Evolutionary conservation across 2,888 invertebrate genomes (phyloP).

Genomic region (Drosophila kanekoi): DNA sequence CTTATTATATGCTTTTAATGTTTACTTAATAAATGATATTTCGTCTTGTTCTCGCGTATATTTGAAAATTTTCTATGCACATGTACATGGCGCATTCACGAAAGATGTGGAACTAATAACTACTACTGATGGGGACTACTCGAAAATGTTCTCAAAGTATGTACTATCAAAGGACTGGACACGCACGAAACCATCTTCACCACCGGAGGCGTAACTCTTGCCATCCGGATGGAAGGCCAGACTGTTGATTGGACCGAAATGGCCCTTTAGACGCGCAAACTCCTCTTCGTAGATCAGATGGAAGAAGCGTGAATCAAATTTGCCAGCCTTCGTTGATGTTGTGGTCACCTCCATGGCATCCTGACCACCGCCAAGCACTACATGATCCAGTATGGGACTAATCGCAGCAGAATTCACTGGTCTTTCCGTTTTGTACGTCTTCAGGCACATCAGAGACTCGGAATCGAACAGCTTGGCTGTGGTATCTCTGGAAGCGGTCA

Average conservation of each 20-base stretch:
- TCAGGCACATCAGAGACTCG: slow-evolving; percentile 93
- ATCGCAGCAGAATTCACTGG: slow-evolving; percentile 99
- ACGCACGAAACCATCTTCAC: slow-evolving; percentile 99
- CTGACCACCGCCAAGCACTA: slow-evolving; percentile 99
- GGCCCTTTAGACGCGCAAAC: slow-evolving; percentile 98
- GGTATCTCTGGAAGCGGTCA: slow-evolving; percentile 98
- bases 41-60: slow-evolving; percentile 81
- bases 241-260: slow-evolving; percentile 99
- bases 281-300: slow-evolving; percentile 98
- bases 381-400: slow-evolving; percentile 97
- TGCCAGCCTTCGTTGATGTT: slow-evolving; percentile 96
- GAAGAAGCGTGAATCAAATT: slow-evolving; percentile 98
- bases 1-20: slow-evolving; percentile 37
- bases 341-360: slow-evolving; percentile 99
- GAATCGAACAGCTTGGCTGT: slow-evolving; percentile 98
- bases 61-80: slow-evolving; percentile 73
- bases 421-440: slow-evolving; percentile 98
- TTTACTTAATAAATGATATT: slow-evolving; percentile 62
- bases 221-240: slow-evolving; percentile 99
- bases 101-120: slow-evolving; percentile 47
- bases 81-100: slow-evolving; percentile 60
- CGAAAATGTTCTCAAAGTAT: slow-evolving; percentile 91
- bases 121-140: slow-evolving; percentile 63
- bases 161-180: slow-evolving; percentile 98
- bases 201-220: slow-evolving; percentile 97